phyloP scores from a whole-genome alignment of 1,140 invertebrate species.

The Scylla paramamosain region DNA sequence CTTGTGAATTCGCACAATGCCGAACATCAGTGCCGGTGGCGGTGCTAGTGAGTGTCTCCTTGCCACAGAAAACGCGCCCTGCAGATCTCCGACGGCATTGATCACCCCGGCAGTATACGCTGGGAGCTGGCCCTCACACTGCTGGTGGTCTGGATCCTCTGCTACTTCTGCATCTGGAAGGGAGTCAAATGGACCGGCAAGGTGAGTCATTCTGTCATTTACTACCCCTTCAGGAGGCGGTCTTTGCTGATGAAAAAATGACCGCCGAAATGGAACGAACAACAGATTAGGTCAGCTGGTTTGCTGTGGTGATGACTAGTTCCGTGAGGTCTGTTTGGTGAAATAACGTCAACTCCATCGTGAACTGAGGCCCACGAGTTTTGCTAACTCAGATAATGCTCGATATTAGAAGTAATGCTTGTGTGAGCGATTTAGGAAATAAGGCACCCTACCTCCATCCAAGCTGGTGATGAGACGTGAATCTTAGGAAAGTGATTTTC shows the following conservation, averaged over 20 bases:
- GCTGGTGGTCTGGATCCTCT: conserved; percentile 92
- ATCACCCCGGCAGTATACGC: conserved; percentile 88
- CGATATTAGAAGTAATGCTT: no score
- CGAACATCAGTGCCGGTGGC: not conserved
- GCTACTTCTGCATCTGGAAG: conserved; percentile 97
- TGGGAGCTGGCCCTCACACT: conserved; percentile 94
- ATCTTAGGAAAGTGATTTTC: no score
- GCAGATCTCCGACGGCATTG: conserved; percentile 90
- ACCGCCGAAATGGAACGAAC: no score
- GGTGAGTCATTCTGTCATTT: conserved; percentile 53
- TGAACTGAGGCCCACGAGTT: no score
- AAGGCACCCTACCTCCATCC: no score
- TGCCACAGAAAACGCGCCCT: conserved; percentile 86
- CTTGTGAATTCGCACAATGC: not conserved
- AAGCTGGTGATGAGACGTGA: no score
- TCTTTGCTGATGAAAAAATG: not conserved
- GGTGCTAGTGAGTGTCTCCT: not conserved
- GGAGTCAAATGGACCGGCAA: conserved; percentile 85
- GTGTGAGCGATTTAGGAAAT: no score
- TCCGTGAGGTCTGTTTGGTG: no score
- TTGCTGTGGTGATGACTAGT: no score
- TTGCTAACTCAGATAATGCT: no score
- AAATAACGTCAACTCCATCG: no score
- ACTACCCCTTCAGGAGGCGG: not conserved
- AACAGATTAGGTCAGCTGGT: no score